Evolutionary conservation across 2,888 invertebrate genomes (phyloP).

Genomic region (Melangyna quadrimaculata): DNA sequence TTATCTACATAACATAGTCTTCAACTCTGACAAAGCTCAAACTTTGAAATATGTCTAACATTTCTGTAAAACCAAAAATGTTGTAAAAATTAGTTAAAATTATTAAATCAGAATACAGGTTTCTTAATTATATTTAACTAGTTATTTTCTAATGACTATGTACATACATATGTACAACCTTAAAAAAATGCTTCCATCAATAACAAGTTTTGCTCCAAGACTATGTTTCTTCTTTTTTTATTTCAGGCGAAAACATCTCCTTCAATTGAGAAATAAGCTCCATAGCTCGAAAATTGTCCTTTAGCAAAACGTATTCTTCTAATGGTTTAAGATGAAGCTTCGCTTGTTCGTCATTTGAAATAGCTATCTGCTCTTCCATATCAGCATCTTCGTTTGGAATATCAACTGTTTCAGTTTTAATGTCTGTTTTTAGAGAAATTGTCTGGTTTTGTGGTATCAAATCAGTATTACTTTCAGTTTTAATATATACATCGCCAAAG

Average conservation of each 20-base stretch:
- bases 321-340: slow-evolving; percentile 76
- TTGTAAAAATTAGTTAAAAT: no score
- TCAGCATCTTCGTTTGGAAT: neutral
- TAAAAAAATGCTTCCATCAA: neutral
- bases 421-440: neutral
- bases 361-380: neutral
- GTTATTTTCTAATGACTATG: neutral
- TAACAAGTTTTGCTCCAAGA: neutral
- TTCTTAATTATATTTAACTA: neutral
- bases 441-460: neutral
- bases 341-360: slow-evolving; percentile 75
- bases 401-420: neutral
- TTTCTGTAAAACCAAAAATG: no score
- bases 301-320: slow-evolving; percentile 78
- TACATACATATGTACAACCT: no score
- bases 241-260: slow-evolving; percentile 74
- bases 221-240: neutral
- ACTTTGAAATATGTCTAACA: no score
- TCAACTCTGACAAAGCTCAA: no score
- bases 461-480: neutral
- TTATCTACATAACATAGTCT: no score
- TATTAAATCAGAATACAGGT: neutral
- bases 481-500: no score
- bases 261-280: slow-evolving; percentile 78
- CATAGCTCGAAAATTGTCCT: slow-evolving; percentile 78